These are phyloP conservation scores for Sabatieria punctata DNA, from an alignment of 2,888 invertebrate species.

Conservation along the genomic window DNA sequence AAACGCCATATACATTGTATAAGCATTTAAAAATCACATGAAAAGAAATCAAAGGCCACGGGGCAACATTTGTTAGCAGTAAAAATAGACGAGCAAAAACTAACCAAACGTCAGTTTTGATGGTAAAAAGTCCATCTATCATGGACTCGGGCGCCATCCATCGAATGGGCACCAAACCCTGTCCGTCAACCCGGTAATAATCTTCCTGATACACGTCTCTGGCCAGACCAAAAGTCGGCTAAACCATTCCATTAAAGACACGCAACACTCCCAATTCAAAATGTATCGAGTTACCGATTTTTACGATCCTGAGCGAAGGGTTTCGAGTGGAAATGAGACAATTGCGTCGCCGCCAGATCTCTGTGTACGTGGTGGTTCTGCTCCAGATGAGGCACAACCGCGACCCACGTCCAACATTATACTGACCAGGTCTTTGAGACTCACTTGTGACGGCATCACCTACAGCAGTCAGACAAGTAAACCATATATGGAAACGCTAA, in stretches of 20 bases:
- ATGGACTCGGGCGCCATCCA: slow-evolving; percentile 98
- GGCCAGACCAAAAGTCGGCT: slow-evolving; percentile 76
- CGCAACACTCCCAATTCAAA: background rate
- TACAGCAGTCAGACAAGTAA: slow-evolving; percentile 2
- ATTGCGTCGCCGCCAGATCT: slow-evolving; percentile 84
- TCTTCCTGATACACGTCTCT: slow-evolving; percentile 91
- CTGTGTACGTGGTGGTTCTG: slow-evolving; percentile 87
- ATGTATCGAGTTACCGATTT: slow-evolving; percentile 48
- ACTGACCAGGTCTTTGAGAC: slow-evolving; percentile 61
- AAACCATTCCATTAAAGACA: slow-evolving; percentile 2
- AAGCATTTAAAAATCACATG: too few relatives aligned
- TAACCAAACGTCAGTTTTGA: slow-evolving; percentile 85
- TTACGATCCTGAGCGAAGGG: slow-evolving; percentile 51
- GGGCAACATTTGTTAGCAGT: too few relatives aligned
- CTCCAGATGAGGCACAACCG: slow-evolving; percentile 84
- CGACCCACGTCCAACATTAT: slow-evolving; percentile 90
- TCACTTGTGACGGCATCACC: slow-evolving; percentile 37
- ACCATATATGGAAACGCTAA: too few relatives aligned
- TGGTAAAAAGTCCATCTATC: slow-evolving; percentile 84
- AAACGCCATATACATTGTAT: too few relatives aligned
- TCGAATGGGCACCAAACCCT: slow-evolving; percentile 70
- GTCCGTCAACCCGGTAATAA: slow-evolving; percentile 84
- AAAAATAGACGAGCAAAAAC: slow-evolving; percentile 5
- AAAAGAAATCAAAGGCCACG: too few relatives aligned
- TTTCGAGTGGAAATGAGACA: slow-evolving; percentile 53